Evolutionary conservation across 2,113 vertebrate genomes (phyloP).

Genomic region (Forbesichthys papilliferus): DNA sequence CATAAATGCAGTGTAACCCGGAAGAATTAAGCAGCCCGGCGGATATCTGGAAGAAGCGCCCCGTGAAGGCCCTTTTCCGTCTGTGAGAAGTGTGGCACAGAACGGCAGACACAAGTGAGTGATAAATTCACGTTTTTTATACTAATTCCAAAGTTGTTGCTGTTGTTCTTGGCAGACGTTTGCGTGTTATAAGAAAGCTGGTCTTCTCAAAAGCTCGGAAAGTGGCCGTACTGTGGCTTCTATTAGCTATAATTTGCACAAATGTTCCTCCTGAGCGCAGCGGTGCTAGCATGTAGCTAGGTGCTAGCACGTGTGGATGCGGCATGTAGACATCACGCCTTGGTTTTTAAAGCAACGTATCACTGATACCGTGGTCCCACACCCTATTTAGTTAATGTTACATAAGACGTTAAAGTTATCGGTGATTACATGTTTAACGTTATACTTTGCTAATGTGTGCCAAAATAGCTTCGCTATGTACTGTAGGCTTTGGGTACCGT

Average conservation of each 20-base stretch:
- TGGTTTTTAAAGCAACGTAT: neutral
- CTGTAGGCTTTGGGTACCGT: constrained; percentile 24
- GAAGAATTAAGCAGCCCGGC: constrained; percentile 27
- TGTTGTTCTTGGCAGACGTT: accelerated
- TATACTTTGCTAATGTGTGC: neutral
- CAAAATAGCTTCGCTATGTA: neutral
- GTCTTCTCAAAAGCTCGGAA: accelerated
- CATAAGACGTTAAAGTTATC: too few relatives aligned
- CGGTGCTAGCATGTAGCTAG: constrained; percentile 56
- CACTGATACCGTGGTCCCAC: too few relatives aligned
- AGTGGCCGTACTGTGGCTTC: accelerated
- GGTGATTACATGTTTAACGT: too few relatives aligned
- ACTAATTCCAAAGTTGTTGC: accelerated
- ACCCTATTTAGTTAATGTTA: too few relatives aligned
- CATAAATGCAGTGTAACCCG: constrained; percentile 38
- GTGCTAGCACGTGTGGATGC: constrained; percentile 59
- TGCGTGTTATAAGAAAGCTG: accelerated
- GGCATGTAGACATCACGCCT: constrained; percentile 13
- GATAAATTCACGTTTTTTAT: constrained; percentile 2
- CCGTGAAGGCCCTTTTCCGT: constrained; percentile 74
- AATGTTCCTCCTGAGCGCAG: neutral
- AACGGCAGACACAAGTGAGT: constrained; percentile 71
- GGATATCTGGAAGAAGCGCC: constrained; percentile 66
- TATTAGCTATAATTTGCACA: constrained; percentile 19
- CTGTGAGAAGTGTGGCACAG: constrained; percentile 63